Base-by-base conservation (phyloP, 2,888 invertebrate species). In the Euzophera pinguis region DNA sequence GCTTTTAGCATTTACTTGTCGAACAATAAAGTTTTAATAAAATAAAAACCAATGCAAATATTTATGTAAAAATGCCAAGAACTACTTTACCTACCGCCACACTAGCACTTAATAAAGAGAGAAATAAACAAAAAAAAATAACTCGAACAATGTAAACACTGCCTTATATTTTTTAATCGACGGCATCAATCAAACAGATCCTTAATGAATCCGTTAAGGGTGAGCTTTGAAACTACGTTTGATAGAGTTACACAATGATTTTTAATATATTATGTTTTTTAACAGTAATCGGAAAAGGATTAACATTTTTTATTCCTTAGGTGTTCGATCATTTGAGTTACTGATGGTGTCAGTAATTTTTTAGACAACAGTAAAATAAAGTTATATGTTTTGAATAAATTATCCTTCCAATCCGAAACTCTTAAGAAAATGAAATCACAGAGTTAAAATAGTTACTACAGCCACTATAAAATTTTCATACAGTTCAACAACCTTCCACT, bases 171-270 rank as follows among this genome's bases (percentile, higher is more conserved):
- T 74, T 76, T 62, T 71, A 78, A 82, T 79, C 76, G 66, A 62
- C 47, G 52, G 57, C 79, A 84, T 84, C 83, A 77, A 83, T 85
- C 86, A 84, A 76, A 67, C 54, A 53, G 62, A 64, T 42, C 68
- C 75, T 67, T 85, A 83, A 85, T 84, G 76, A 84, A 81, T 81
- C 67, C 71, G 71, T 65, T 71, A 78, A 79, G 80, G 82, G 80
- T 76, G 74, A 74, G 74, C 81, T 77, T 78, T 69, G 70, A 73
- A 75, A 69, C 71, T 63, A 66, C 64, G 65, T 60, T 58, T 65
- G 81, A 79, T 81, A 76, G 71, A 69, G 69, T 74, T 75, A 76
- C 76, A 78, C 73, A 75, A 75, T 72, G 67, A 70, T 69, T 73
- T 65, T 60, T 58, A 60, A 66, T 54, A 47, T 53, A 68, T 9